Percentiles rank a stretch among this genome's conserved stretches.
Conservation (phyloP, 2,113 vertebrate species). For the Vidua chalybeata region DNA sequence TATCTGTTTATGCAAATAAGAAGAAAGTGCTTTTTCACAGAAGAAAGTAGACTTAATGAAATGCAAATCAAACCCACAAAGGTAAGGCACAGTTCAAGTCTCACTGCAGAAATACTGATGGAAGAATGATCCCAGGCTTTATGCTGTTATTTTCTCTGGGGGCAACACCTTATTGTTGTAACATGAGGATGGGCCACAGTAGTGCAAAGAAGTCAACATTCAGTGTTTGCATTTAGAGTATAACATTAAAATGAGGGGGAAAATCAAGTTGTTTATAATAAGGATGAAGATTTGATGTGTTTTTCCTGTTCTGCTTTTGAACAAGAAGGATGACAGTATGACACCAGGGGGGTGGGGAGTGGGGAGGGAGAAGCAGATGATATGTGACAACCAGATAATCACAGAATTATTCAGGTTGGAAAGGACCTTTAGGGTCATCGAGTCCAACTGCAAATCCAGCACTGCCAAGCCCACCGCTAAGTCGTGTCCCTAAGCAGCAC, state of each 20-base stretch:
- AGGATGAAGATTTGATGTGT: background rate
- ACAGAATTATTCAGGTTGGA: background rate
- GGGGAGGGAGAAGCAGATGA: background rate
- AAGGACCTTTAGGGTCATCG: background rate
- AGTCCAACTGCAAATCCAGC: background rate
- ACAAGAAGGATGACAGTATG: background rate
- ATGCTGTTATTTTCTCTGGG: background rate
- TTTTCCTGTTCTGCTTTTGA: background rate
- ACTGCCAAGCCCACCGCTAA: background rate
- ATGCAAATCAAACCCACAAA: background rate
- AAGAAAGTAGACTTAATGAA: background rate
- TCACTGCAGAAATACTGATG: background rate
- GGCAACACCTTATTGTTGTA: background rate
- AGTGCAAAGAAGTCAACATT: background rate
- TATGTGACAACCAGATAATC: background rate
- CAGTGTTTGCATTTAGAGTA: background rate
- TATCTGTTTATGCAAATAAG: background rate
- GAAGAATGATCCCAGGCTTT: background rate
- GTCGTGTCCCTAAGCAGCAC: background rate
- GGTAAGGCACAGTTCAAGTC: background rate
- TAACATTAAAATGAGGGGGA: background rate
- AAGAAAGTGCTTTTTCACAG: background rate
- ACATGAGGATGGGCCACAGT: background rate
- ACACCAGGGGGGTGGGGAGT: rapidly evolving
- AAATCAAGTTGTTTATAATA: background rate